Conservation (phyloP, 2,113 vertebrate genomes). For the Ursus arctos region DNA sequence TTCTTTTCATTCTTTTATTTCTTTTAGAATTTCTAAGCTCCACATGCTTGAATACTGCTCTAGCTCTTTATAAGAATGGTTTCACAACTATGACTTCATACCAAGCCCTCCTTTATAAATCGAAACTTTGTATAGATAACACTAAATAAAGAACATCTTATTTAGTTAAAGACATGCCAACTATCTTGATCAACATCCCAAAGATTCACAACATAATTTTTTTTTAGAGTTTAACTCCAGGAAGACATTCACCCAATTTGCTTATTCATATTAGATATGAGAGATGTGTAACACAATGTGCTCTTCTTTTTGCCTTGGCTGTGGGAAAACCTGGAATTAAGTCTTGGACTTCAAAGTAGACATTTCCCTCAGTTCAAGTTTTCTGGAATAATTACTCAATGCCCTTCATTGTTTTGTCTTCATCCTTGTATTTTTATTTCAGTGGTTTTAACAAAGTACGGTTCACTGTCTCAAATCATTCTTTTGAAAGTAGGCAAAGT, state of each 20-base stretch:
- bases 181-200: constrained; percentile 7
- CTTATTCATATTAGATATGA: not conserved
- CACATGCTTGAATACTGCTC: not conserved
- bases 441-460: constrained; percentile 53
- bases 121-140: constrained; percentile 9
- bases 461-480: constrained; percentile 38
- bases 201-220: constrained; percentile 3
- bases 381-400: constrained; percentile 31
- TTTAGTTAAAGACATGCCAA: constrained; percentile 28
- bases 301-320: not conserved
- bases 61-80: not conserved
- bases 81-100: constrained; percentile 31
- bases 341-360: not conserved
- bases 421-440: constrained; percentile 61
- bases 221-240: not conserved
- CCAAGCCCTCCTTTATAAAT: not conserved
- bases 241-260: not conserved
- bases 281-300: not conserved
- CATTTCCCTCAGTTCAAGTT: not conserved
- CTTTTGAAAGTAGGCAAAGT: constrained; percentile 57
- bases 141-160: constrained; percentile 21
- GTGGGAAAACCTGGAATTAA: constrained; percentile 18
- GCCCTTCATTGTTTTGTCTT: not conserved
- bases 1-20: constrained; percentile 25
- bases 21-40: not conserved